Conservation (phyloP, 2,113 vertebrate species). For the Hyperopisus bebe region DNA sequence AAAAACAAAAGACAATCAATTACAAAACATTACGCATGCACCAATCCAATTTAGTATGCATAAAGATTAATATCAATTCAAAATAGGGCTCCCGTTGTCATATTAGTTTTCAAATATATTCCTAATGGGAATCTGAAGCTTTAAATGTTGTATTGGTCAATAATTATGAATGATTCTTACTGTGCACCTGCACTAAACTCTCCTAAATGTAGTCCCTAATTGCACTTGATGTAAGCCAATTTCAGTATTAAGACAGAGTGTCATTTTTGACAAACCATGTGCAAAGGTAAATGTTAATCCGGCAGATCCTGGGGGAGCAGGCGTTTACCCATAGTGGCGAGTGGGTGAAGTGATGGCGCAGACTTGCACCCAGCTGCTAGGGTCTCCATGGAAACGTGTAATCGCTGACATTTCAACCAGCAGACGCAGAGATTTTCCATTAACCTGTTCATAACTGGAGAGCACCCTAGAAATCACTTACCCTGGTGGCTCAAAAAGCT, state of each 20-base stretch:
- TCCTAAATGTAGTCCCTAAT: neutral
- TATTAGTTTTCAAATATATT: neutral
- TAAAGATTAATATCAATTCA: neutral
- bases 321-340: constrained; percentile 24
- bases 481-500: neutral
- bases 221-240: neutral
- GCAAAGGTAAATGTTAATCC: neutral
- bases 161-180: neutral
- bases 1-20: neutral
- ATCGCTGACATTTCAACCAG: constrained; percentile 50
- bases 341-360: constrained; percentile 47
- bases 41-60: neutral
- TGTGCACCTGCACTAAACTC: neutral
- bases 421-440: constrained; percentile 37
- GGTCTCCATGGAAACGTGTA: constrained; percentile 63
- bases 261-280: neutral
- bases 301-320: neutral
- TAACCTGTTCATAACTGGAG: constrained; percentile 25
- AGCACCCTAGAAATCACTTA: neutral
- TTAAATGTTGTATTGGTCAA: neutral
- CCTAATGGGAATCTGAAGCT: neutral
- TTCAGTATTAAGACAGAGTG: neutral
- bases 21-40: neutral
- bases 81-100: neutral
- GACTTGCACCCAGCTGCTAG: constrained; percentile 37